phyloP scores from a whole-genome alignment of 2,797 vertebrate genomes.

The Xerus rutilus region DNA sequence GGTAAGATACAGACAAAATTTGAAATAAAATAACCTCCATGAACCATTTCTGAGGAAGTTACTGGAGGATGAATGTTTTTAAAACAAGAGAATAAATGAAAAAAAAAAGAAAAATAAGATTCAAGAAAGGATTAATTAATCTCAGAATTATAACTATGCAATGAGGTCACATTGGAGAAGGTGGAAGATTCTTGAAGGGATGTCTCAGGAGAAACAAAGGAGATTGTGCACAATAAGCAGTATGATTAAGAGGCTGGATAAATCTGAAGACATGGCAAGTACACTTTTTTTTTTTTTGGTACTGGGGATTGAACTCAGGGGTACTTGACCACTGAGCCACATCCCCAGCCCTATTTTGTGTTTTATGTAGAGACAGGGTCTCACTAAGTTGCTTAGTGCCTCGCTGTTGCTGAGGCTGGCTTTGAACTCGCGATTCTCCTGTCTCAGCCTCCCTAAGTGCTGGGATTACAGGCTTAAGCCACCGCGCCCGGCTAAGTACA shows the following conservation, averaged over 20 bases:
- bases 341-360: too few species aligned
- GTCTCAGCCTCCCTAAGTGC: too few species aligned
- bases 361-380: too few species aligned
- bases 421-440: too few species aligned
- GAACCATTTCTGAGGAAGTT: slow-evolving; percentile 40
- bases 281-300: too few species aligned
- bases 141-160: not conserved
- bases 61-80: not conserved
- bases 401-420: too few species aligned
- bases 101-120: not conserved
- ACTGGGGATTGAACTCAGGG: too few species aligned
- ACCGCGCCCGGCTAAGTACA: not conserved
- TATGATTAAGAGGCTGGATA: not conserved
- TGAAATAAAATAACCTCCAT: not conserved
- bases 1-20: not conserved
- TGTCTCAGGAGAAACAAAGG: not conserved
- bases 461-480: too few species aligned
- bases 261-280: not conserved
- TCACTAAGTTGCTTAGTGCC: too few species aligned
- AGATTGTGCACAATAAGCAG: not conserved
- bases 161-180: not conserved
- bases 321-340: too few species aligned
- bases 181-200: not conserved
- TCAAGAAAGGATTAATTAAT: not conserved
- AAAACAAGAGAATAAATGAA: not conserved